Evolutionary conservation across 2,888 invertebrate genomes (phyloP).

Genomic region (Drosophila kambysellisi): DNA sequence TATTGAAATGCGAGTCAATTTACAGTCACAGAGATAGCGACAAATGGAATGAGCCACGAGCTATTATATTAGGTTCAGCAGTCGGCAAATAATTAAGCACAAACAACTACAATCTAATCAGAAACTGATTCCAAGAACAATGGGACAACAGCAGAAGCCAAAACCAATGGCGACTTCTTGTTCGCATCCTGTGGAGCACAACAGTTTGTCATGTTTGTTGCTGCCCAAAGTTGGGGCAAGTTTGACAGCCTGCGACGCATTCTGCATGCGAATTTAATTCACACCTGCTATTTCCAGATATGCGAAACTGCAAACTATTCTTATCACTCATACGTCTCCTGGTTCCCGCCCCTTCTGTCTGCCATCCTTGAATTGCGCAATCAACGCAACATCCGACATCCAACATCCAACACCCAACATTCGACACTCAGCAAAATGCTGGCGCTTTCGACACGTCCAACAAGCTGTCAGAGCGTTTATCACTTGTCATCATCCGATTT

Average conservation of each 20-base stretch:
- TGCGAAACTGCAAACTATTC: background rate
- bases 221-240: background rate
- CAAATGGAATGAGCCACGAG: background rate
- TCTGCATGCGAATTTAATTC: conserved; percentile 9
- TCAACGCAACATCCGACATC: conserved; percentile 10
- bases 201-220: background rate
- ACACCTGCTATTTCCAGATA: conserved; percentile 21
- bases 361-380: conserved; percentile 21
- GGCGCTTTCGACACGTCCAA: conserved; percentile 56
- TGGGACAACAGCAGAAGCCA: conserved; percentile 5
- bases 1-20: conserved; percentile 6
- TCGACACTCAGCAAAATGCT: conserved; percentile 34
- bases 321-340: conserved; percentile 39
- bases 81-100: conserved; percentile 35
- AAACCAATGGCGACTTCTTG: background rate
- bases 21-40: background rate
- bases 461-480: conserved; percentile 67
- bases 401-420: background rate
- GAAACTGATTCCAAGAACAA: conserved; percentile 53
- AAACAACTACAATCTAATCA: conserved; percentile 54
- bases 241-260: conserved; percentile 1
- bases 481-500: conserved; percentile 61
- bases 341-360: background rate
- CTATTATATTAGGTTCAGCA: background rate
- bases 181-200: background rate